phyloP scores from a whole-genome alignment of 2,888 invertebrate genomes.

The Hypomecis punctinalis region DNA sequence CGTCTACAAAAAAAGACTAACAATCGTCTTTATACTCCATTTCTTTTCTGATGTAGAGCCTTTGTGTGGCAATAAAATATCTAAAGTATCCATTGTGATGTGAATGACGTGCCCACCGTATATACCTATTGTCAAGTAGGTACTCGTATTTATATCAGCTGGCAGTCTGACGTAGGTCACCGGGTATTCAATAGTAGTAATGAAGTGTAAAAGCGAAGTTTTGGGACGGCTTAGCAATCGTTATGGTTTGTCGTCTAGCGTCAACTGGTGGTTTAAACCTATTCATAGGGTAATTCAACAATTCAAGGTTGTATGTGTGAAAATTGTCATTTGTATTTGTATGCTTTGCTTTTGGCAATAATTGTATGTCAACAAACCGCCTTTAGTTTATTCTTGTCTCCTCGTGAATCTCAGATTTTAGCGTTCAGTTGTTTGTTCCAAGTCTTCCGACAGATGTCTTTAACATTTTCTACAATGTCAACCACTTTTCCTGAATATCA shows the following conservation, averaged over 20 bases:
- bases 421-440: background rate
- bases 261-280: background rate
- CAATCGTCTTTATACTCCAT: constrained; percentile 22
- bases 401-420: background rate
- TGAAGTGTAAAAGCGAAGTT: constrained; percentile 8
- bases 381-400: background rate
- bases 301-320: background rate
- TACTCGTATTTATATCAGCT: constrained; percentile 48
- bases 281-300: background rate
- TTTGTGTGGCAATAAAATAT: constrained; percentile 21
- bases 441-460: too few relatives aligned
- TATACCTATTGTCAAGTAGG: constrained; percentile 26
- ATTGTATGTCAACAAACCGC: background rate
- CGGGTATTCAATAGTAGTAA: constrained; percentile 18
- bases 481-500: too few relatives aligned
- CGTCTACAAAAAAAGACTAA: constrained; percentile 27
- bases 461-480: too few relatives aligned
- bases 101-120: constrained; percentile 47
- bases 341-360: background rate
- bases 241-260: background rate
- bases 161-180: constrained; percentile 27
- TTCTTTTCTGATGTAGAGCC: constrained; percentile 20
- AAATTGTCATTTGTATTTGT: background rate
- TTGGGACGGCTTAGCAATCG: background rate
- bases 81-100: constrained; percentile 32